Evolutionary conservation across 2,113 vertebrate genomes (phyloP), one percentile per base, ranked within the genome.

Genomic region (Peromyscus maniculatus): DNA sequence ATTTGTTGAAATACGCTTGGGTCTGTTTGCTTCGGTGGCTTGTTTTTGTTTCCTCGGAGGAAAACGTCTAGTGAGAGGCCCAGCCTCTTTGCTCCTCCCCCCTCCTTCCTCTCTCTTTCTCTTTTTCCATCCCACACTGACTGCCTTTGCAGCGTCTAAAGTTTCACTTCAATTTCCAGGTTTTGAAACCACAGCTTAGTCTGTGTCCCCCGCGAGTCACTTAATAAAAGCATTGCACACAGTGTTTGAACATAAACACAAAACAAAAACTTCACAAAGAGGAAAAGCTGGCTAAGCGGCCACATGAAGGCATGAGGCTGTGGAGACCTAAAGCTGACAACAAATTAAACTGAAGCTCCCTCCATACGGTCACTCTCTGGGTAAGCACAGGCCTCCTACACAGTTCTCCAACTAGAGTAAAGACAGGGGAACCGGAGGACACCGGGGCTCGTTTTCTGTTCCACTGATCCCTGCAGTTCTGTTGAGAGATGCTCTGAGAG

Each of bases 111-210:
- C 21, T 4, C 22, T 46, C 3, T 24, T 69, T 46, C 31, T 24
- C 78, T 64, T 89, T 91, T 39, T 75, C 52, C 4, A 71, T 33
- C n/a, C 55, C 43, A 43, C 33, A 43, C 33, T 52, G 74, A 88
- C 13, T 59, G 87, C 31, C 82, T 62, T 89, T 95, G 86, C 43
- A 43, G 52, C 67, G 46, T 57, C 36, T 59, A 87, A 78, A 89
- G 64, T 15, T 15, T 67, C n/a, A 21, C 62, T 62, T 11, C 57
- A 64, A 87, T 89, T 94, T 89, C 77, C 39, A 43, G 19, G 17
- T 43, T 91, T 93, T 91, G 91, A 97, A 97, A 95, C 0, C 93
- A 24, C 36, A 39, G 19, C 5, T 75, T 66, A 66, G 13, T 86
- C 46, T 78, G 46, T 55, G 66, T 89, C 93, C 80, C 24, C 39